Evolutionary conservation across 2,113 vertebrate species (phyloP), one percentile per base, ranked within the genome.

Genomic region (Forbesichthys agassizii): DNA sequence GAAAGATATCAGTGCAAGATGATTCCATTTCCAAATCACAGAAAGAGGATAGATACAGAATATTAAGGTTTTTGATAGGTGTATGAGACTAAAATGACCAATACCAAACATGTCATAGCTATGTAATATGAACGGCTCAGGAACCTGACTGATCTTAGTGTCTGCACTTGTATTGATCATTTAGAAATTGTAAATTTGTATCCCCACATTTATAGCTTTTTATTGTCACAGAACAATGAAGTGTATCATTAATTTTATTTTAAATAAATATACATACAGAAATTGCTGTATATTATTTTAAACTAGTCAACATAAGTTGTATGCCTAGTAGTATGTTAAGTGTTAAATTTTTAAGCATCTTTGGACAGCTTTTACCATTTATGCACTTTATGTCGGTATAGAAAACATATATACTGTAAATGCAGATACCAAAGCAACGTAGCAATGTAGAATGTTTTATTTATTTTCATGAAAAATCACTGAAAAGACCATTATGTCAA

Each of bases 91-190:
- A 56, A 56, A 56, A 56, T 20, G 11, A 11, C 6, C n/a, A 54
- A 54, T 16, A 14, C n/a, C 7, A 54, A 7, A 18, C 52, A 54
- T n/a, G n/a, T 54, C 13, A 42, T 42, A 42, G 27, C 27, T 27
- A 42, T 42, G 36, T 42, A 42, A 42, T 42, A 42, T 42, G 7
- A 42, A 42, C 36, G 57, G 73, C 85, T 87, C 84, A 86, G 27
- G 27, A 27, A 27, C 27, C 27, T 27, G 27, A 27, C 27, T 27
- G 27, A 27, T 27, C 11, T 49, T 51, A 46, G 53, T 18, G 80
- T 70, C 57, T 80, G 76, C 70, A 83, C 54, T 73, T 51, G 46
- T 54, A 60, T 54, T 9, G 52, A 61, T 18, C 14, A 33, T 65
- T 55, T 57, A 20, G 55, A 27, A 51, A 20, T n/a, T 48, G 46